phyloP scores from a whole-genome alignment of 2,113 vertebrate species.

The Pluvianellus socialis region DNA sequence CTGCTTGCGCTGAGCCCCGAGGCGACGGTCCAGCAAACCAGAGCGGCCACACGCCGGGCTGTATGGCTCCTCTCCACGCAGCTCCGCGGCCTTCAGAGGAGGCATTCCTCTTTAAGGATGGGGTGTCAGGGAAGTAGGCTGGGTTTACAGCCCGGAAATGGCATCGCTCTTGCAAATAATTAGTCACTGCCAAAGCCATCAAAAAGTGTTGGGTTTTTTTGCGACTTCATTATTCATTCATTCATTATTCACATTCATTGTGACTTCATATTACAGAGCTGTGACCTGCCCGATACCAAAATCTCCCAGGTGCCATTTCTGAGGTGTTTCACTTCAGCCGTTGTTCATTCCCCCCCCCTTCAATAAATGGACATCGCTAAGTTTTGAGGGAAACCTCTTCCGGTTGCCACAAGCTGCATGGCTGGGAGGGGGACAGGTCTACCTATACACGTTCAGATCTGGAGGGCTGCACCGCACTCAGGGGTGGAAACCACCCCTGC shows the following conservation, averaged over 20 bases:
- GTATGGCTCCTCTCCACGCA: neutral
- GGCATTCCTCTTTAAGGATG: neutral
- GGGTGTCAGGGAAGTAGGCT: neutral
- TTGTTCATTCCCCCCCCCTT: neutral
- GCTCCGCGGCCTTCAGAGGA: neutral
- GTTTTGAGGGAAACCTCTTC: neutral
- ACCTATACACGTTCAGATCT: fast-evolving
- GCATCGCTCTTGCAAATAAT: neutral
- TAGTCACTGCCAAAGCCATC: neutral
- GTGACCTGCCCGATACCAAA: neutral
- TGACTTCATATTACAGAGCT: neutral
- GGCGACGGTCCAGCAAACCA: neutral
- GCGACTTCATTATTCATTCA: too few relatives aligned
- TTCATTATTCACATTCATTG: too few relatives aligned
- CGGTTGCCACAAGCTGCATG: neutral
- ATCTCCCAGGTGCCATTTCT: neutral
- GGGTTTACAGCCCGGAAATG: neutral
- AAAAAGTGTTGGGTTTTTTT: fast-evolving
- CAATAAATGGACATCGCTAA: fast-evolving
- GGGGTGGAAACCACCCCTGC: neutral
- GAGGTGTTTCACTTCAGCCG: neutral
- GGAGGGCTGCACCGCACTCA: neutral
- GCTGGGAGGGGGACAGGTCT: fast-evolving
- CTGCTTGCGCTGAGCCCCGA: fast-evolving
- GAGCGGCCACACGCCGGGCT: fast-evolving